Base-by-base conservation (phyloP, 2,797 vertebrate species). In the Lemur catta region DNA sequence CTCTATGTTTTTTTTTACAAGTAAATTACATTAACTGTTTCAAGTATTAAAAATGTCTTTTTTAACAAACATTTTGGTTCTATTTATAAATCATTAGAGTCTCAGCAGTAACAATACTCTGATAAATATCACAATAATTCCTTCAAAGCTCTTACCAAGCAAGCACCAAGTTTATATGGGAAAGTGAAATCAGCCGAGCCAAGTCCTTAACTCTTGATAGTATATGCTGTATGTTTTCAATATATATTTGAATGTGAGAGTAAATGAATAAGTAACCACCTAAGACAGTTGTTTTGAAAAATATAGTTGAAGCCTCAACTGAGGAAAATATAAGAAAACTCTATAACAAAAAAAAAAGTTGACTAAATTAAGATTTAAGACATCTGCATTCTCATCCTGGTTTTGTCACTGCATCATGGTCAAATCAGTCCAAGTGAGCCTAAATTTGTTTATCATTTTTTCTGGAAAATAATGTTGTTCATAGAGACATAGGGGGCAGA, bases 1-100 rank as follows among this genome's bases (percentile, higher is more conserved):
- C 38, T 88, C 48, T 24, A n/a, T 72, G 48, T 69, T 78, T 86
- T 76, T 78, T 81, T 78, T 59, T 59, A 93, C 6, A 88, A 78
- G 41, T 50, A 82, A 81, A 84, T 50, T 91, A 75, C 22, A 55
- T 55, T 50, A 76, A 61, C 72, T 93, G 41, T 75, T 63, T 41
- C 46, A 79, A 76, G 13, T 30, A 88, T 95, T 46, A 72, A 61
- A 14, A 86, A 81, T 52, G 65, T 86, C 33, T 89, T 91, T 61
- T 91, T 84, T n/a, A 91, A 71, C 91, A 57, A 92, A 93, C 17
- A 93, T 75, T 79, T 91, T 75, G 65, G 88, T 69, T 35, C 41
- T 69, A 52, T 76, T 74, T 72, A 78, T 69, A 55, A 87, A 67
- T 91, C 78, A 65, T 43, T 91, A 76, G 59, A 75, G 38, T 82